Percentiles rank a stretch among this genome's conserved stretches.
phyloP scores from a whole-genome alignment of 2,113 vertebrate genomes.

The Furnarius figulus region DNA sequence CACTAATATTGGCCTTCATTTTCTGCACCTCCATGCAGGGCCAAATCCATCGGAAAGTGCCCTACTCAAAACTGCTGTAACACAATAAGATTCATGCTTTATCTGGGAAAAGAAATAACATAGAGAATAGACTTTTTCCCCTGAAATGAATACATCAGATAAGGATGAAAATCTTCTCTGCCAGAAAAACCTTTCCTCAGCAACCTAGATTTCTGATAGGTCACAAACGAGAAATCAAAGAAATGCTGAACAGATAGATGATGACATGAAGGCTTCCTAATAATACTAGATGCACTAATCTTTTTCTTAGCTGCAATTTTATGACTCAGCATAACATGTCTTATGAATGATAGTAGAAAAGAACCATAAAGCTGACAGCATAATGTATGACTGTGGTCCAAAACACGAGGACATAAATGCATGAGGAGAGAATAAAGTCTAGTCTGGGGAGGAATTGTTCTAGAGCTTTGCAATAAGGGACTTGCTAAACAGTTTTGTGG shows the following conservation, averaged over 20 bases:
- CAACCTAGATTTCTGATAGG: neutral
- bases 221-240: neutral
- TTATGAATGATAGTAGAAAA: slow-evolving; percentile 5
- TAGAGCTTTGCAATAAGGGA: neutral
- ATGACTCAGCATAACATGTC: slow-evolving; percentile 27
- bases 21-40: neutral
- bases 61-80: neutral
- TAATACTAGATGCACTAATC: neutral
- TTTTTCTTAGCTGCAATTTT: slow-evolving; percentile 33
- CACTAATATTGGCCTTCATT: neutral
- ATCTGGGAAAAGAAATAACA: neutral
- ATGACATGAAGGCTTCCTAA: neutral
- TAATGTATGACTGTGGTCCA: neutral
- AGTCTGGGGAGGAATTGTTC: neutral
- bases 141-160: neutral
- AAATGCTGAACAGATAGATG: neutral
- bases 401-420: neutral
- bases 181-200: neutral
- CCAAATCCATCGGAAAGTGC: neutral
- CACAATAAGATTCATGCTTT: neutral
- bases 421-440: neutral
- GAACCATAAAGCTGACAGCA: neutral
- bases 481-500: neutral
- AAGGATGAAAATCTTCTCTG: neutral
- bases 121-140: neutral